A percentile compares a stretch with the other conserved stretches of the same genome.
Conservation (phyloP, 2,797 vertebrate species). For the Poeciliopsis paucimaculata region DNA sequence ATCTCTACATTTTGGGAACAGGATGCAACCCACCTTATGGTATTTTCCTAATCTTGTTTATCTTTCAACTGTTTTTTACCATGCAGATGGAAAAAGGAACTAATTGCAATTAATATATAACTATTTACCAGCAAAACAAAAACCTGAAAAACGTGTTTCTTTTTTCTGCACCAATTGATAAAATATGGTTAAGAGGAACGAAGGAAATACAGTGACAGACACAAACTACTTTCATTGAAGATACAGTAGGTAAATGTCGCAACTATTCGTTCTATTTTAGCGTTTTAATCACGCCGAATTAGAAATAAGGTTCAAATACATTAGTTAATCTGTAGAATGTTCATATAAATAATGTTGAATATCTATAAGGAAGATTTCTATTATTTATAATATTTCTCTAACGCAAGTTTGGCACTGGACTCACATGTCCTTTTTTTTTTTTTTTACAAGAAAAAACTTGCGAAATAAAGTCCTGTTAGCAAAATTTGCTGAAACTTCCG, state of each 20-base stretch:
- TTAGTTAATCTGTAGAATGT: neutral
- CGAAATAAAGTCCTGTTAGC: neutral
- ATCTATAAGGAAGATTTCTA: accelerated
- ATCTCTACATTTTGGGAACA: neutral
- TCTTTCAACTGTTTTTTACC: neutral
- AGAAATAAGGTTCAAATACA: neutral
- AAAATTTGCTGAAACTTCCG: neutral
- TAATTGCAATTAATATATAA: neutral
- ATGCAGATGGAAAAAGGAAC: neutral
- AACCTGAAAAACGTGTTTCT: neutral
- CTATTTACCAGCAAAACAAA: neutral
- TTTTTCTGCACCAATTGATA: neutral
- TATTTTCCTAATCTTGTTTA: neutral
- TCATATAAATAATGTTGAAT: neutral
- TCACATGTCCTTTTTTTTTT: neutral
- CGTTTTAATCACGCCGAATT: neutral
- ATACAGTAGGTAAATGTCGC: neutral
- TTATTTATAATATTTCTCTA: neutral
- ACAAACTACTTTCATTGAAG: neutral
- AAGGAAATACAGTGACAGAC: neutral
- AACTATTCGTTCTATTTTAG: neutral
- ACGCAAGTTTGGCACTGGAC: neutral
- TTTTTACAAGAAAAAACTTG: too few species aligned
- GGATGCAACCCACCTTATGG: neutral
- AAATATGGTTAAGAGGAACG: neutral